Evolutionary conservation across 2,113 vertebrate species (phyloP).

Genomic region (Coracopsis vasa): DNA sequence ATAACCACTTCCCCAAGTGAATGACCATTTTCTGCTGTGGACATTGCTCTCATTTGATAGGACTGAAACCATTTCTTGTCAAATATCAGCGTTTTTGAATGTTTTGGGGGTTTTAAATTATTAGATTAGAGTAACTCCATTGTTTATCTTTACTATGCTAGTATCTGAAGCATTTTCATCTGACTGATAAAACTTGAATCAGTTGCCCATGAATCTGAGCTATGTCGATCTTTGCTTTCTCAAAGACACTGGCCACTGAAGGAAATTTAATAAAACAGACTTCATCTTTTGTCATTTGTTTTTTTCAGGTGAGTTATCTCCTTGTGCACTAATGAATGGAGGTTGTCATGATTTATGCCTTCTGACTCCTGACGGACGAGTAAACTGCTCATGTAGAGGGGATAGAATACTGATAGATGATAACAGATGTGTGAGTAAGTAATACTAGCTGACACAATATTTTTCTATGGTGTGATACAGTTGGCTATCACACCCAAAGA

Average conservation of each 20-base stretch:
- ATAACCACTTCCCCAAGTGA: not conserved
- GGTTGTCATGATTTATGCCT: constrained; percentile 96
- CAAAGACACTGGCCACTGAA: not conserved
- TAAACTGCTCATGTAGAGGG: constrained; percentile 94
- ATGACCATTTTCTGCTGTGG: not conserved
- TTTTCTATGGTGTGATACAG: not conserved
- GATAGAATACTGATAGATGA: constrained; percentile 89
- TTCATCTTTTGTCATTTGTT: not conserved
- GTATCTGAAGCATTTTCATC: not conserved
- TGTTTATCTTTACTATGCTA: not conserved
- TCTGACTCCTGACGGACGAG: constrained; percentile 86
- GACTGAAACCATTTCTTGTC: not conserved
- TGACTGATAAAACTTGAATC: not conserved
- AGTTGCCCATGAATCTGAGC: not conserved
- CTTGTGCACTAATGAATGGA: constrained; percentile 88
- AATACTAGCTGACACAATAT: constrained; percentile 18
- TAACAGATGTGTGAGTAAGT: constrained; percentile 99
- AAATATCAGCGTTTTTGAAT: not conserved
- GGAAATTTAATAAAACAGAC: constrained; percentile 3
- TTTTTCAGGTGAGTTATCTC: constrained; percentile 90
- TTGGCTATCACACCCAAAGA: not conserved
- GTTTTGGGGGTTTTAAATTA: not conserved
- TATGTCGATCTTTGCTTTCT: not conserved
- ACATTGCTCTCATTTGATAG: not conserved
- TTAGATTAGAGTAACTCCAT: not conserved